A percentile compares a stretch with the other conserved stretches of the same genome.
Evolutionary conservation across 2,797 vertebrate species (phyloP).

Genomic region (Periparus ater): DNA sequence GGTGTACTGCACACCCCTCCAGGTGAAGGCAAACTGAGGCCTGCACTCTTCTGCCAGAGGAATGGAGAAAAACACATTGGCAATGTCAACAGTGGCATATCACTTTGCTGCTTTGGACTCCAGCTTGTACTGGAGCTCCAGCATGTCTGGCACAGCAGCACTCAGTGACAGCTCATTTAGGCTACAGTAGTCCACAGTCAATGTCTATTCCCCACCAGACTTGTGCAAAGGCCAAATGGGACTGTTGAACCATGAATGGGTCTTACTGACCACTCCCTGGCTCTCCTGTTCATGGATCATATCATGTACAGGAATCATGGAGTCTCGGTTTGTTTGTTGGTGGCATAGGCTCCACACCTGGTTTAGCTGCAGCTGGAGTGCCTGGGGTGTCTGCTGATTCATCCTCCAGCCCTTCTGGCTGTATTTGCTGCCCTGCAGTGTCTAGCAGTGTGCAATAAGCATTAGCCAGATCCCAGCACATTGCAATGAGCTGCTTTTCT

Average conservation of each 20-base stretch:
- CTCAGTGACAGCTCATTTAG: not conserved
- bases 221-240: not conserved
- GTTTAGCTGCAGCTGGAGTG: not conserved
- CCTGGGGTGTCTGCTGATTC: not conserved
- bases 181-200: too few species aligned
- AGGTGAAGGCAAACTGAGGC: not conserved
- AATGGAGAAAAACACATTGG: not conserved
- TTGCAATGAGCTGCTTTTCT: not conserved
- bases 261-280: not conserved
- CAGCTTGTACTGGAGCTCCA: not conserved
- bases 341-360: not conserved
- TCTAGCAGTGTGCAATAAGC: not conserved
- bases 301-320: not conserved
- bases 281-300: not conserved
- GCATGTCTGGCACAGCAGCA: accelerated
- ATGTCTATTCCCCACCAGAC: not conserved
- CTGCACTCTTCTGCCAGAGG: not conserved
- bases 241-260: not conserved
- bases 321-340: not conserved
- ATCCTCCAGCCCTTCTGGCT: not conserved
- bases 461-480: not conserved
- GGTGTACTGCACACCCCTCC: not conserved
- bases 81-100: not conserved
- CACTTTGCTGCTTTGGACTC: not conserved
- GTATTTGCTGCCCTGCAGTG: not conserved